These are phyloP conservation scores for Pogonocichla stellata DNA, from an alignment of 2,113 vertebrate species.

Conservation along the genomic window DNA sequence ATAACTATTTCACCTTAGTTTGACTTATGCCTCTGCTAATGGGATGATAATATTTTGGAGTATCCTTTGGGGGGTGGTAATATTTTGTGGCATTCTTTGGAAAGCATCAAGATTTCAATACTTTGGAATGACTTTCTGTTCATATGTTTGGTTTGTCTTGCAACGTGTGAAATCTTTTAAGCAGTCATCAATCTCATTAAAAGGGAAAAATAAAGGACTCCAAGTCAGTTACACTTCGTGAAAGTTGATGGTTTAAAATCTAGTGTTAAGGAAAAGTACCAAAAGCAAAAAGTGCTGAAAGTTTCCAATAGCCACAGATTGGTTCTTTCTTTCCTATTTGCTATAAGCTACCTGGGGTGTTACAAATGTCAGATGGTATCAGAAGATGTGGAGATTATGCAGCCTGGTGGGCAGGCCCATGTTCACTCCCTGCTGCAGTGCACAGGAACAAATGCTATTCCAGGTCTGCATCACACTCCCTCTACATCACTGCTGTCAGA, in stretches of 20 bases:
- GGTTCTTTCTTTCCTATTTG: constrained; percentile 69
- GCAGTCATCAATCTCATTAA: neutral
- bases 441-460: constrained; percentile 19
- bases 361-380: neutral
- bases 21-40: neutral
- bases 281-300: constrained; percentile 2
- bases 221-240: constrained; percentile 19
- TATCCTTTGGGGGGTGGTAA: neutral
- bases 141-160: neutral
- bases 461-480: neutral
- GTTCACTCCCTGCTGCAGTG: constrained; percentile 25
- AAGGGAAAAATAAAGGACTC: constrained; percentile 39
- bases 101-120: neutral
- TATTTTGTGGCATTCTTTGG: neutral
- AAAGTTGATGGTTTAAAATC: constrained; percentile 35
- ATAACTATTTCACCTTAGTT: neutral
- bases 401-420: constrained; percentile 44
- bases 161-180: constrained; percentile 5
- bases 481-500: neutral
- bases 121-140: neutral
- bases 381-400: constrained; percentile 35
- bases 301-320: neutral
- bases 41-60: neutral
- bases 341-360: neutral
- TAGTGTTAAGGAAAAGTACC: constrained; percentile 45